Base-by-base conservation (phyloP, 53 echinoderm and acorn worm species). In the Echinarachnius parma region DNA sequence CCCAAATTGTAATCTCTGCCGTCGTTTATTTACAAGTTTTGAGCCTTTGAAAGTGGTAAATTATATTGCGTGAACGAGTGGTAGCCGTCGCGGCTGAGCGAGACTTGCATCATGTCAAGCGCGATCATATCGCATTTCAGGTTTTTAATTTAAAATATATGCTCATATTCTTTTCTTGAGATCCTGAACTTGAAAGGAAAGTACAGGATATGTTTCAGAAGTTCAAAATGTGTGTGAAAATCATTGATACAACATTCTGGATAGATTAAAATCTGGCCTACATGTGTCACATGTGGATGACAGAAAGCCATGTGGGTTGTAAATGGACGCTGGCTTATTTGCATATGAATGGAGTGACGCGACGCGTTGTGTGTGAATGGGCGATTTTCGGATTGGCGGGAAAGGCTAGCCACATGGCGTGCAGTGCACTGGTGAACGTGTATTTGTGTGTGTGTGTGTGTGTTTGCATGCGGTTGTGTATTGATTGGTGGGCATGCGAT, bases 311-410 rank as follows among this genome's bases (percentile, higher is more conserved):
- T 69, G 70, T 69, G 70, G 54, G 34, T 22, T 50, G 52, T 27
- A 27, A 48, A 53, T 22, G 70, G 53, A 69, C 70, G 70, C 70
- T 26, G 66, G 48, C 15, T 15, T 16, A 69, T 69, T 69, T 69
- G 70, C 70, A 69, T 69, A 69, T 69, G 70, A 69, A 69, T 69
- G 54, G 54, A 3, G 62, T 47, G n/a, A 28, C 53, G 53, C 70
- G 70, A 53, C 53, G 53, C 24, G 53, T 36, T 31, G 23, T 34
- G 53, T 69, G 70, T 53, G 70, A 66, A 66, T 69, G 70, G 70
- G 20, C 28, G 48, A 21, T n/a, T 66, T 28, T 47, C 29, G 27
- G 21, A 31, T 46, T 48, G 66, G 66, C 66, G 66, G 66, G 66
- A 66, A 66, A 4, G 8, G n/a, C 23, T 28, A 22, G 46, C 11